phyloP scores from a whole-genome alignment of 2,797 vertebrate genomes.

The Stomatorhinus walkeri region DNA sequence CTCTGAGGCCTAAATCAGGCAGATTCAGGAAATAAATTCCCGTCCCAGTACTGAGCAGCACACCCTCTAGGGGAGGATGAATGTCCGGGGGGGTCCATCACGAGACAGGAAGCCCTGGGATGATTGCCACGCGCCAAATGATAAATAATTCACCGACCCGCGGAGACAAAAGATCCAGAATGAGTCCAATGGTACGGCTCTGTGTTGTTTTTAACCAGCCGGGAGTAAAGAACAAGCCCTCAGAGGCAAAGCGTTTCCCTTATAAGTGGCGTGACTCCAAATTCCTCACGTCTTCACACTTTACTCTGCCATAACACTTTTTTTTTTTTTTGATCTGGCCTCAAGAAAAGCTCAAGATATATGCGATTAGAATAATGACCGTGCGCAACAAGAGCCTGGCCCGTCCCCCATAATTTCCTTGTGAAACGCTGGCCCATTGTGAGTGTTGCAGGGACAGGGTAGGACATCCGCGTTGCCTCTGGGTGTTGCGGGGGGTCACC shows the following conservation, averaged over 20 bases:
- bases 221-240: neutral
- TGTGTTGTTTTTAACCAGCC: neutral
- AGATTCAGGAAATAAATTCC: slow-evolving; percentile 35
- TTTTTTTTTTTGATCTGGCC: neutral
- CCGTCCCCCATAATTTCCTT: neutral
- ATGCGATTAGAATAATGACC: neutral
- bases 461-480: neutral
- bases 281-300: neutral
- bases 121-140: neutral
- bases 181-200: neutral
- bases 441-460: neutral
- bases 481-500: neutral
- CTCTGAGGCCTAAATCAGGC: neutral
- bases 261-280: neutral
- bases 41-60: slow-evolving; percentile 35
- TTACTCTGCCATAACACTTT: neutral
- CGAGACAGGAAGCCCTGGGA: neutral
- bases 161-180: neutral
- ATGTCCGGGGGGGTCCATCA: slow-evolving; percentile 32
- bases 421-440: neutral
- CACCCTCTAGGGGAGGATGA: slow-evolving; percentile 37
- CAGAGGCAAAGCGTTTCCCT: neutral
- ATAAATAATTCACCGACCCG: neutral
- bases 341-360: neutral
- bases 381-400: neutral